A percentile compares a stretch with the other conserved stretches of the same genome.
Evolutionary conservation across 30 jellyfish, hydroid and myxozoan genomes (phyloP).

Genomic region (Aurelia coerulea): DNA sequence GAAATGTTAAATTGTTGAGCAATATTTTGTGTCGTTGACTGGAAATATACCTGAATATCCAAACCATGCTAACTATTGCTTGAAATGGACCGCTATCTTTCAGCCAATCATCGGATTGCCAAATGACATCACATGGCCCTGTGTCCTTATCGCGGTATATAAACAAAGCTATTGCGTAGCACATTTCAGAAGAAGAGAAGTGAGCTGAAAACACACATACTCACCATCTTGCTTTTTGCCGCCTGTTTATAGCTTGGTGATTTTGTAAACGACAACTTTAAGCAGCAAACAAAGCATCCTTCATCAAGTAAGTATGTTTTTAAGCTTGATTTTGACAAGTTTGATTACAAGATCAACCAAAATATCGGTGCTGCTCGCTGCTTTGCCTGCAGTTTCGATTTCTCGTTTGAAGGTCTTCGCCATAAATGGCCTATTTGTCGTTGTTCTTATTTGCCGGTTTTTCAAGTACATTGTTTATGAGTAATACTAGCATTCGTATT

Average conservation of each 20-base stretch:
- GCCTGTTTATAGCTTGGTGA: conserved; percentile 9
- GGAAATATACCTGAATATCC: too few relatives aligned
- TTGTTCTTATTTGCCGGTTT: not conserved
- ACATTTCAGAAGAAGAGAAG: conserved; percentile 61
- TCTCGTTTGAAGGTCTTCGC: not conserved
- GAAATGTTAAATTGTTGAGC: too few relatives aligned
- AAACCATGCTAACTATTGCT: too few relatives aligned
- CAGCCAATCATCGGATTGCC: conserved; percentile 40
- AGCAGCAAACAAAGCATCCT: not conserved
- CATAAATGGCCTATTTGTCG: conserved; percentile 24
- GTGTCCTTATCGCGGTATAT: conserved; percentile 55
- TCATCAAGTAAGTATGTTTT: not conserved
- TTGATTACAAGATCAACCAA: not conserved
- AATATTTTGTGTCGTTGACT: too few relatives aligned
- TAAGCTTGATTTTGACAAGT: not conserved
- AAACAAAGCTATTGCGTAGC: conserved; percentile 80
- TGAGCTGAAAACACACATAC: conserved; percentile 25
- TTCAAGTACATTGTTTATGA: not conserved
- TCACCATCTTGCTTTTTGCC: conserved; percentile 48
- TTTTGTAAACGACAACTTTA: not conserved
- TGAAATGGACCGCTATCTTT: not conserved
- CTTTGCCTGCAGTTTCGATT: not conserved
- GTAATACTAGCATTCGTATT: not conserved
- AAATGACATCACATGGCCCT: conserved; percentile 71
- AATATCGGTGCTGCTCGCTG: not conserved